Percentiles rank a stretch among this genome's conserved stretches.
These are phyloP conservation scores for Sapajus apella DNA, from an alignment of 2,113 vertebrate genomes.

Conservation along the genomic window DNA sequence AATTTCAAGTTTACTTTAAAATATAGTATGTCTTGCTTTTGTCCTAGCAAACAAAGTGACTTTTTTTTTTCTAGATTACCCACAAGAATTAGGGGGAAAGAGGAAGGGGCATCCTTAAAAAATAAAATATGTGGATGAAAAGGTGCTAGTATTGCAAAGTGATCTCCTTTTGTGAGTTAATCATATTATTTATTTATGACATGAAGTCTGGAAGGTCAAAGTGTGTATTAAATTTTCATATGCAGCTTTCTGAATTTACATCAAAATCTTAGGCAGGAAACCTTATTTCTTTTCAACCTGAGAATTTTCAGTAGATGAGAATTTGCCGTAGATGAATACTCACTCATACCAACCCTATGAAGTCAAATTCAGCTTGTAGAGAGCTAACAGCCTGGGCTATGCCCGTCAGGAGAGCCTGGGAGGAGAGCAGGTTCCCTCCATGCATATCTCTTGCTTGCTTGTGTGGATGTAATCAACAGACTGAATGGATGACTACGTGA, in stretches of 20 bases:
- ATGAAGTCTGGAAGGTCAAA: not conserved
- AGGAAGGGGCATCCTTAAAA: not conserved
- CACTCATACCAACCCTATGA: not conserved
- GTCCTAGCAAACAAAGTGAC: not conserved
- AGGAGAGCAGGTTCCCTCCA: not conserved
- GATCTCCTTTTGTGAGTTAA: constrained; percentile 32
- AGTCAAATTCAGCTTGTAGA: constrained; percentile 32
- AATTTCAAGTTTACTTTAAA: not conserved
- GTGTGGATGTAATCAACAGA: constrained; percentile 19
- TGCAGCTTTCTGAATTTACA: constrained; percentile 17
- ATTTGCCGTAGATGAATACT: not conserved
- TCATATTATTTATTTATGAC: constrained; percentile 36
- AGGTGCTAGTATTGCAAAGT: constrained; percentile 14
- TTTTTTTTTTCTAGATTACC: not conserved
- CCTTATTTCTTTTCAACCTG: not conserved
- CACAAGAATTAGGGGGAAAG: not conserved
- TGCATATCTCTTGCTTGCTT: not conserved
- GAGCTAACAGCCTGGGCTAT: not conserved
- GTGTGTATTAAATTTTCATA: constrained; percentile 19
- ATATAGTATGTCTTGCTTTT: not conserved
- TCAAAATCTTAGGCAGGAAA: not conserved
- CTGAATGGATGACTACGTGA: constrained; percentile 54
- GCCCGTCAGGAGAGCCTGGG: constrained; percentile 16
- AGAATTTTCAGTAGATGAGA: constrained; percentile 15
- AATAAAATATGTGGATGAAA: constrained; percentile 27